Conservation (phyloP, 2,113 vertebrate genomes). For the Neotragus moschatus region DNA sequence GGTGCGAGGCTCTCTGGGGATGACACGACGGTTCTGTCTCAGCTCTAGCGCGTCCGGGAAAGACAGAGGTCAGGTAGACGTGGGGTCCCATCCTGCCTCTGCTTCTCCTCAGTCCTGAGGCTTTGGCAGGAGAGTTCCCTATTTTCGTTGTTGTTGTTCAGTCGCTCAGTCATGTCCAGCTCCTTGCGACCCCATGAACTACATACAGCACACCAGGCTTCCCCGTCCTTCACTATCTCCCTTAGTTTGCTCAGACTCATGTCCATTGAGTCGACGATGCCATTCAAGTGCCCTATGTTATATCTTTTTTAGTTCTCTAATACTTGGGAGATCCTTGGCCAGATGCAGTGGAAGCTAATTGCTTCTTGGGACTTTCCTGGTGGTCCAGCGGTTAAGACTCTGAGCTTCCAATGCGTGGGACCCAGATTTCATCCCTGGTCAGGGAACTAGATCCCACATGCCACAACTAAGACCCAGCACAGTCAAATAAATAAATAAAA, state of each 20-base stretch:
- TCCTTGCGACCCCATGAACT: not conserved
- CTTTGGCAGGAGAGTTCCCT: not conserved
- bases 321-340: not conserved
- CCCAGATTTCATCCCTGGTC: not conserved
- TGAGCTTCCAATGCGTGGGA: not conserved
- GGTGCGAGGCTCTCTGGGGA: not conserved
- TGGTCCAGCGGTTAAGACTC: not conserved
- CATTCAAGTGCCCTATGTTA: not conserved
- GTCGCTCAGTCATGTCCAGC: not conserved
- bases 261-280: not conserved
- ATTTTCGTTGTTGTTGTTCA: not conserved
- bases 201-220: not conserved
- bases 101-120: not conserved
- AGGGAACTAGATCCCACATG: not conserved
- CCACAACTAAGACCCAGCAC: not conserved
- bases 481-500: not conserved
- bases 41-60: fast-evolving
- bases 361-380: not conserved
- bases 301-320: not conserved
- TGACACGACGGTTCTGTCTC: fast-evolving
- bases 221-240: not conserved
- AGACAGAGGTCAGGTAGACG: not conserved
- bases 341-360: not conserved
- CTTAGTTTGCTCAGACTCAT: not conserved
- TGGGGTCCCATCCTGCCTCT: not conserved